Percentiles rank a stretch among this genome's conserved stretches.
phyloP scores from a whole-genome alignment of 2,797 vertebrate genomes.

The Centroberyx gerrardi region DNA sequence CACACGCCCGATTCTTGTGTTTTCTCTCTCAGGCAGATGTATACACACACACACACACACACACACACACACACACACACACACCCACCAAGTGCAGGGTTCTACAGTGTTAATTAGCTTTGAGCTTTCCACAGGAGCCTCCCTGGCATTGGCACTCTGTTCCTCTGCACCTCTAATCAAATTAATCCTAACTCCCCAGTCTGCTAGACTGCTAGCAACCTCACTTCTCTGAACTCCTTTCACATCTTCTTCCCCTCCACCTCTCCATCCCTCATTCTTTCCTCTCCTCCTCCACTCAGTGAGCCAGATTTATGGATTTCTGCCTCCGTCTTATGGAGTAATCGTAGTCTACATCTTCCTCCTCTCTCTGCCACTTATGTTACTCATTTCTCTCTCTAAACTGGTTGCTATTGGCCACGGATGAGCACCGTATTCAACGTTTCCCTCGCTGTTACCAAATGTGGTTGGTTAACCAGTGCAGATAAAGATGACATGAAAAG shows the following conservation, averaged over 20 bases:
- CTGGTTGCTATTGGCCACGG: conserved; percentile 14
- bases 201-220: conserved; percentile 27
- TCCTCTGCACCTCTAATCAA: conserved; percentile 72
- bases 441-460: not conserved
- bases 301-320: conserved; percentile 18
- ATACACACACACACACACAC: conserved; percentile 1
- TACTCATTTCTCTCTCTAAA: conserved; percentile 22
- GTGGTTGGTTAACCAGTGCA: not conserved
- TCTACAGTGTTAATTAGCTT: conserved; percentile 74
- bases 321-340: conserved; percentile 6
- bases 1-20: not conserved
- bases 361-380: conserved; percentile 4
- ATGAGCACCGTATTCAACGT: not conserved
- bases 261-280: conserved; percentile 4
- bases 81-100: conserved; percentile 29
- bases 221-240: conserved; percentile 25
- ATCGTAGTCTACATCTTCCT: conserved; percentile 1
- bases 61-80: conserved; percentile 16
- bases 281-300: conserved; percentile 25
- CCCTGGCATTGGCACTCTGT: conserved; percentile 65
- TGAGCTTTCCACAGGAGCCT: conserved; percentile 68
- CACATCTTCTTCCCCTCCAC: conserved; percentile 21
- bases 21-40: not conserved
- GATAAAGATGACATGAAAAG: not conserved
- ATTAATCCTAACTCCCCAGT: conserved; percentile 70